These are phyloP conservation scores for Orius laevigatus DNA, from an alignment of 1,140 invertebrate genomes.

Conservation along the genomic window DNA sequence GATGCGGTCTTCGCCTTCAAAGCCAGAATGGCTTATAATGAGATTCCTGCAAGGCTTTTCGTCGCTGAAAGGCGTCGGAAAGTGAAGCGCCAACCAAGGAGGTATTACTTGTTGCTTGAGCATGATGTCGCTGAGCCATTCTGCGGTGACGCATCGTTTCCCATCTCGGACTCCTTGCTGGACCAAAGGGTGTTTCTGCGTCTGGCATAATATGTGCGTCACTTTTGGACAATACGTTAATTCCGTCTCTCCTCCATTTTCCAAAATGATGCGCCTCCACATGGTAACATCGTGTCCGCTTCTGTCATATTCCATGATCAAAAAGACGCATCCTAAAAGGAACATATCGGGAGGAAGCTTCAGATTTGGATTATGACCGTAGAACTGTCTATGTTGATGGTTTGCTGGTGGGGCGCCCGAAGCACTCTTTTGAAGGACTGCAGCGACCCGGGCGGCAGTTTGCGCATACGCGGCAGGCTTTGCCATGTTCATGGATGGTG, in stretches of 20 bases:
- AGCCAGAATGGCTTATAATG: slow-evolving; percentile 66
- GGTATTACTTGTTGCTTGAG: slow-evolving; percentile 65
- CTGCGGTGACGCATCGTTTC: slow-evolving; percentile 77
- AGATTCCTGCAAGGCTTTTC: slow-evolving; percentile 40
- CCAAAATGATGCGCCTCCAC: slow-evolving; percentile 72
- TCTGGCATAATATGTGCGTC: slow-evolving; percentile 83
- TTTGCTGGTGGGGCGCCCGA: slow-evolving; percentile 24
- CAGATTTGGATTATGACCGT: slow-evolving; percentile 71
- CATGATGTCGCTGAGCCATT: slow-evolving; percentile 87
- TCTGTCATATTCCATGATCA: slow-evolving; percentile 58
- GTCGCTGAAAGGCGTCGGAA: slow-evolving; percentile 60
- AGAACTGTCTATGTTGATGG: slow-evolving; percentile 34
- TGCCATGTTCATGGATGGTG: slow-evolving; percentile 34
- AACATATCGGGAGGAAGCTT: slow-evolving; percentile 79
- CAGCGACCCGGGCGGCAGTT: slow-evolving; percentile 28
- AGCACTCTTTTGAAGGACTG: slow-evolving; percentile 30
- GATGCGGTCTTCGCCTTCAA: slow-evolving; percentile 63
- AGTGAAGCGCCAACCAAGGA: slow-evolving; percentile 81
- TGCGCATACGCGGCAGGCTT: slow-evolving; percentile 21
- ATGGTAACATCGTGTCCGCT: slow-evolving; percentile 35
- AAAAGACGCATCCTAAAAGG: slow-evolving; percentile 81
- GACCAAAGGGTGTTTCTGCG: slow-evolving; percentile 72
- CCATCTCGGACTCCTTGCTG: slow-evolving; percentile 67
- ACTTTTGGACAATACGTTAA: slow-evolving; percentile 62
- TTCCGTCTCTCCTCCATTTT: slow-evolving; percentile 82